These are phyloP conservation scores for Micromussa lordhowensis DNA, from an alignment of 92 coral and sea anemone genomes.

Conservation along the genomic window DNA sequence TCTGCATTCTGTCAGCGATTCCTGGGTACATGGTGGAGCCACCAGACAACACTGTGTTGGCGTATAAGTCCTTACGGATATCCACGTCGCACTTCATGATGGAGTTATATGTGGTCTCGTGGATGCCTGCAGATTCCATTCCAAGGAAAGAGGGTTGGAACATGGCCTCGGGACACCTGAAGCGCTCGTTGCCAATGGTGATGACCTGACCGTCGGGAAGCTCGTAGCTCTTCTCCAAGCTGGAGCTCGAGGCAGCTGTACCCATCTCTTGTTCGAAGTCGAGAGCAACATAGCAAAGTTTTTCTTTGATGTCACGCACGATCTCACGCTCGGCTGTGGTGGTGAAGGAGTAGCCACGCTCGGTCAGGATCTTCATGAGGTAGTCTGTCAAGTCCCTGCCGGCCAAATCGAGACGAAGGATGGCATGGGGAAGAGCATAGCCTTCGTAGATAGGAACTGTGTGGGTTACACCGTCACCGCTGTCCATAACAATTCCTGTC, in stretches of 20 bases:
- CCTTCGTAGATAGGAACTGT: constrained; percentile 99
- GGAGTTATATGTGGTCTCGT: constrained; percentile 91
- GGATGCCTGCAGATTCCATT: constrained; percentile 99
- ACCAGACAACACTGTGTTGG: constrained; percentile 95
- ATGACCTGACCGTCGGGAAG: constrained; percentile 95
- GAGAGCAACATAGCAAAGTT: constrained; percentile 89
- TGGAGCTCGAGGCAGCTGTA: constrained; percentile 85
- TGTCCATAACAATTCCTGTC: constrained; percentile 96
- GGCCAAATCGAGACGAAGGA: constrained; percentile 95
- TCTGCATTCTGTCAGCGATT: constrained; percentile 93
- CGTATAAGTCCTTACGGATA: constrained; percentile 89
- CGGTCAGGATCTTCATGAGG: constrained; percentile 98
- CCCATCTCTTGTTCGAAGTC: constrained; percentile 94
- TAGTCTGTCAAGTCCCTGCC: constrained; percentile 97
- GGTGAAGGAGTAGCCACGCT: constrained; percentile 97
- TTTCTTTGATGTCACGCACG: constrained; percentile 96
- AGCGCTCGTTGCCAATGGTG: constrained; percentile 94
- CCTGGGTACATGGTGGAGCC: constrained; percentile 98
- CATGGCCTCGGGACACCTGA: constrained; percentile 88
- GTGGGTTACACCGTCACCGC: constrained; percentile 97
- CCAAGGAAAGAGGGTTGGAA: constrained; percentile 97
- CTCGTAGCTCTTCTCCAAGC: constrained; percentile 93
- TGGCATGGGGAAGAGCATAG: constrained; percentile 96
- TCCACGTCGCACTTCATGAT: constrained; percentile 94
- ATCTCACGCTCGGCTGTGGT: constrained; percentile 99